phyloP scores from a whole-genome alignment of 2,113 vertebrate genomes.

The Crotophaga sulcirostris region DNA sequence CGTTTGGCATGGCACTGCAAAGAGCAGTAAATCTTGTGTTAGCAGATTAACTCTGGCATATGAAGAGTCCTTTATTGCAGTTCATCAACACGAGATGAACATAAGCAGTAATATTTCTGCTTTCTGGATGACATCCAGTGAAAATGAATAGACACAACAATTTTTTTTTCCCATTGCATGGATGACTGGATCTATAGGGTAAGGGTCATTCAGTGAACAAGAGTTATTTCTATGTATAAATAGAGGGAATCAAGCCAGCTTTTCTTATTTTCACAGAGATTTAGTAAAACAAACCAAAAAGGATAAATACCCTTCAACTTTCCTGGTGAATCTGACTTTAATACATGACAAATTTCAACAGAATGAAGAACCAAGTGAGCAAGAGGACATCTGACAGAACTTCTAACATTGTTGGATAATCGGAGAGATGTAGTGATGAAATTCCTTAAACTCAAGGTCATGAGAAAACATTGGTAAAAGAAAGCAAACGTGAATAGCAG shows the following conservation, averaged over 20 bases:
- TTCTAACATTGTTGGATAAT: neutral
- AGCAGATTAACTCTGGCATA: constrained; percentile 36
- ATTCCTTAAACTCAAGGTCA: constrained; percentile 4
- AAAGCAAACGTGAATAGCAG: constrained; percentile 11
- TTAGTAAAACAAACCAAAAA: constrained; percentile 57
- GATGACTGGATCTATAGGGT: constrained; percentile 63
- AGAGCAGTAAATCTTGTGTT: constrained; percentile 19
- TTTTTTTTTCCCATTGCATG: constrained; percentile 54
- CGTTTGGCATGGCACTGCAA: constrained; percentile 6
- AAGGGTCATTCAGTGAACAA: constrained; percentile 60
- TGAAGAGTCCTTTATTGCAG: constrained; percentile 42
- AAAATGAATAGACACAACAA: constrained; percentile 61
- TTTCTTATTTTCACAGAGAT: constrained; percentile 64
- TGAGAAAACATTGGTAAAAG: constrained; percentile 29
- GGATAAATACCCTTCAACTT: constrained; percentile 21
- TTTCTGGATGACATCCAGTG: constrained; percentile 68
- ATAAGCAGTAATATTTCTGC: constrained; percentile 53
- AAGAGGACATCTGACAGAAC: constrained; percentile 2
- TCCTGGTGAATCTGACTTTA: constrained; percentile 3
- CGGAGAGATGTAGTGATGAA: neutral
- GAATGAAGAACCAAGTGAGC: neutral
- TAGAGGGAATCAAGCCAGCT: constrained; percentile 52
- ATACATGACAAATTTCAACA: neutral
- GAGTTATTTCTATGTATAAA: constrained; percentile 60
- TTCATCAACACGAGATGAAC: constrained; percentile 39